Percentiles rank a stretch among this genome's conserved stretches.
These are phyloP conservation scores for Oenanthe oenanthe DNA, from an alignment of 2,113 vertebrate genomes.

Conservation along the genomic window DNA sequence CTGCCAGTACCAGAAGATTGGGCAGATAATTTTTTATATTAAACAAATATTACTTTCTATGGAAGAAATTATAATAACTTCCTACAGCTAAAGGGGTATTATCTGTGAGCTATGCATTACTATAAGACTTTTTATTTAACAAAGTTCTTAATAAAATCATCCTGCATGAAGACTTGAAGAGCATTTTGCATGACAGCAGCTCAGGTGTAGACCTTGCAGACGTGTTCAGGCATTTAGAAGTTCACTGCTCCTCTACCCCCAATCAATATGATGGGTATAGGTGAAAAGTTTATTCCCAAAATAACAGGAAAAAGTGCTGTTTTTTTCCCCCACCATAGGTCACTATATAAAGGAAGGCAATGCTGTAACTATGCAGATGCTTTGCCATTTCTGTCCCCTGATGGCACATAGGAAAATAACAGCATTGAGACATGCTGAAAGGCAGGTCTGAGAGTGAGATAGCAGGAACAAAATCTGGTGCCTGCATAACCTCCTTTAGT, in stretches of 20 bases:
- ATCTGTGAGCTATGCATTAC: background rate
- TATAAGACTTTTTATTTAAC: background rate
- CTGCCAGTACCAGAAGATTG: background rate
- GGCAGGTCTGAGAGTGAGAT: background rate
- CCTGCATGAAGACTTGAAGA: background rate
- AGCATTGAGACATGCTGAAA: background rate
- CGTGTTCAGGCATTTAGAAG: background rate
- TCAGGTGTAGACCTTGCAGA: background rate
- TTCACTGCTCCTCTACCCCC: background rate
- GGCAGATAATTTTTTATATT: background rate
- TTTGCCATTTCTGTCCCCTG: background rate
- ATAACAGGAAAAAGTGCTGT: fast-evolving
- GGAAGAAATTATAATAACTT: background rate
- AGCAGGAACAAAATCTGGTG: background rate
- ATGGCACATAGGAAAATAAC: background rate
- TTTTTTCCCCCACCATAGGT: background rate
- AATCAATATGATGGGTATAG: background rate
- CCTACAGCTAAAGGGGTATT: background rate
- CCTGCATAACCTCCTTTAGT: background rate
- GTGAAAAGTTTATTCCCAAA: background rate
- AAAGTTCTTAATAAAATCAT: background rate
- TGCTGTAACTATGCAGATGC: background rate
- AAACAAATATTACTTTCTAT: background rate
- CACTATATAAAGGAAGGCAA: background rate
- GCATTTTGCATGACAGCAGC: background rate